Conservation (phyloP, 2,888 invertebrate species). For the Penaeus monodon region DNA sequence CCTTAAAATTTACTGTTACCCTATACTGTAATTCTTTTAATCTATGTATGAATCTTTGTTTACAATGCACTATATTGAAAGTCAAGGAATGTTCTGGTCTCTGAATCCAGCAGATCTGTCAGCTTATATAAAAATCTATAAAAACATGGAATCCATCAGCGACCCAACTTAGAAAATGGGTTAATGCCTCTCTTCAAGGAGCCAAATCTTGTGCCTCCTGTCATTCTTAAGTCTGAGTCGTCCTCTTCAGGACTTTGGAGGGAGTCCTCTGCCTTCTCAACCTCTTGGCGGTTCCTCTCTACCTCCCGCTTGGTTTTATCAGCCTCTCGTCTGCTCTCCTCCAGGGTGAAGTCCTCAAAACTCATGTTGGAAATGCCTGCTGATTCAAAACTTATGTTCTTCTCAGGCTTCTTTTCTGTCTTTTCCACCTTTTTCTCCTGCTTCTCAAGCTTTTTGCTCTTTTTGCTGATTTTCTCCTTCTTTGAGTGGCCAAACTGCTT, state of each 20-base stretch:
- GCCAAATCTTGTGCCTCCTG: constrained; percentile 63
- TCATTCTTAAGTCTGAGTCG: constrained; percentile 57
- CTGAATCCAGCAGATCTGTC: no score
- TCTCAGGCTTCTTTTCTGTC: constrained; percentile 59
- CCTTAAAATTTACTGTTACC: no score
- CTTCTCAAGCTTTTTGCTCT: constrained; percentile 59
- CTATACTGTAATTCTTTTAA: no score
- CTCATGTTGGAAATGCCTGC: constrained; percentile 65
- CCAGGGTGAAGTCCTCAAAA: constrained; percentile 63
- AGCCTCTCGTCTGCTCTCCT: constrained; percentile 48
- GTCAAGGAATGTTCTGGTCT: no score
- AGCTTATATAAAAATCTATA: no score
- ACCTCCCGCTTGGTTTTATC: constrained; percentile 24
- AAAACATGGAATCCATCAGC: constrained; percentile 14
- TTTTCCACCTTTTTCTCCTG: constrained; percentile 58
- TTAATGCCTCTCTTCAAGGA: constrained; percentile 64
- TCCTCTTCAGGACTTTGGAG: constrained; percentile 63
- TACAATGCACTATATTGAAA: no score
- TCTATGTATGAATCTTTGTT: no score
- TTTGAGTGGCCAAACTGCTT: constrained; percentile 62
- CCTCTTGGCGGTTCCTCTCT: constrained; percentile 35
- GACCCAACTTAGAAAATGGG: constrained; percentile 64
- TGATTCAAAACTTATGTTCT: constrained; percentile 49
- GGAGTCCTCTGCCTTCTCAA: constrained; percentile 36
- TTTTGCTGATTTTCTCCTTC: constrained; percentile 60